These are phyloP conservation scores for Muscina levida DNA, from an alignment of 2,888 invertebrate genomes.

Conservation along the genomic window DNA sequence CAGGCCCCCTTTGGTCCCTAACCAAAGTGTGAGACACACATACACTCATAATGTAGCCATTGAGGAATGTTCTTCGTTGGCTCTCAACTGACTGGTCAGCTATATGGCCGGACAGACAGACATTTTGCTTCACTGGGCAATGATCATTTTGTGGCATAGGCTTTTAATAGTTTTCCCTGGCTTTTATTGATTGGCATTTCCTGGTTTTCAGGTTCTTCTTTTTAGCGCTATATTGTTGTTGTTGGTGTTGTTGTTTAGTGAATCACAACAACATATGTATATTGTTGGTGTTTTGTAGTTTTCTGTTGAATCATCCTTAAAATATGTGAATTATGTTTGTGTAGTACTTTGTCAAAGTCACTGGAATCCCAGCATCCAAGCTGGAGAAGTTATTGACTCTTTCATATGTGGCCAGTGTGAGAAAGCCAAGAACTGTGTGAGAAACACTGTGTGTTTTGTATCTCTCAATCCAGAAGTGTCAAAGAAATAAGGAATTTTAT, in stretches of 20 bases:
- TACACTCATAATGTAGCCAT: neutral
- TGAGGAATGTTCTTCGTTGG: too few species aligned
- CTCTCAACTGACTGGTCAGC: neutral
- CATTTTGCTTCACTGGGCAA: neutral
- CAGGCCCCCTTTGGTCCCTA: neutral
- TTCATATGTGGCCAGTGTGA: too few species aligned
- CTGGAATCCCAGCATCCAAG: neutral
- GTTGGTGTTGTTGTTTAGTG: conserved; percentile 32
- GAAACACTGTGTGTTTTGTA: too few species aligned
- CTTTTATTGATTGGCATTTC: conserved; percentile 66
- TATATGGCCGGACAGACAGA: neutral
- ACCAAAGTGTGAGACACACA: too few species aligned
- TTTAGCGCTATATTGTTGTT: conserved; percentile 4
- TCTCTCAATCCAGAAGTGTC: neutral
- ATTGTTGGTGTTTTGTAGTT: neutral
- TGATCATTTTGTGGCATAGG: conserved; percentile 25
- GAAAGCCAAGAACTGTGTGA: too few species aligned
- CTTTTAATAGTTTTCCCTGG: conserved; percentile 40
- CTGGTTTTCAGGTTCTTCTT: conserved; percentile 54
- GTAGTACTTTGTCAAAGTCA: conserved; percentile 18
- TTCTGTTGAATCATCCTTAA: conserved; percentile 59
- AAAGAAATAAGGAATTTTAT: too few species aligned
- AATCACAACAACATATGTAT: conserved; percentile 3
- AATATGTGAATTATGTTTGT: conserved; percentile 38
- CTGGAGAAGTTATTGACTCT: too few species aligned